Conservation (phyloP, 1,140 invertebrate genomes). For the Drosophila nigrodunni region DNA sequence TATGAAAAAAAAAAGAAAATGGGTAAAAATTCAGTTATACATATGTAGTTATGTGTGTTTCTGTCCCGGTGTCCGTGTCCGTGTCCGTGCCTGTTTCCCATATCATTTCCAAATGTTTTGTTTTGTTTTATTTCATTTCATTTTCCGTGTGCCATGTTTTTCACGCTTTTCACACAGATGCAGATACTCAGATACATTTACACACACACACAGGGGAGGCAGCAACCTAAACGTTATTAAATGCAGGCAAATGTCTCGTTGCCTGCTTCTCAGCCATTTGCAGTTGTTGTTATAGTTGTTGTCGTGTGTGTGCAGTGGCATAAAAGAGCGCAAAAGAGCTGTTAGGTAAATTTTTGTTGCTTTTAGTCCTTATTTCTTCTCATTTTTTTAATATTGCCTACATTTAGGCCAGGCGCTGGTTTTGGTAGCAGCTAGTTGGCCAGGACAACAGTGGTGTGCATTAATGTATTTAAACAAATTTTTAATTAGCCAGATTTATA, state of each 20-base stretch:
- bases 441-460: conserved; percentile 41
- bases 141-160: conserved; percentile 39
- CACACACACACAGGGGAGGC: conserved; percentile 37
- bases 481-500: neutral
- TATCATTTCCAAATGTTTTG: conserved; percentile 60
- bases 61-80: conserved; percentile 22
- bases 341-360: conserved; percentile 43
- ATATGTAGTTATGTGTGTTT: conserved; percentile 9
- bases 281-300: conserved; percentile 54
- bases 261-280: conserved; percentile 59
- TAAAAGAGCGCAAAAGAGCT: conserved; percentile 52
- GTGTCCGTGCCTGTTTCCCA: conserved; percentile 54
- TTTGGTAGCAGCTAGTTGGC: conserved; percentile 1
- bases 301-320: conserved; percentile 52
- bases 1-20: conserved; percentile 26
- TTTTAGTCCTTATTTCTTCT: conserved; percentile 66
- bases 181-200: conserved; percentile 48
- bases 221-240: conserved; percentile 76
- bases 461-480: neutral
- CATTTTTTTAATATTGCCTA: conserved; percentile 69
- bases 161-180: conserved; percentile 52
- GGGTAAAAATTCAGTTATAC: conserved; percentile 59
- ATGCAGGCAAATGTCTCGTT: conserved; percentile 71
- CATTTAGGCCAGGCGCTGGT: conserved; percentile 45
- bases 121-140: conserved; percentile 45